Evolutionary conservation across 2,888 invertebrate genomes (phyloP).

Genomic region (Endomychus coccineus): DNA sequence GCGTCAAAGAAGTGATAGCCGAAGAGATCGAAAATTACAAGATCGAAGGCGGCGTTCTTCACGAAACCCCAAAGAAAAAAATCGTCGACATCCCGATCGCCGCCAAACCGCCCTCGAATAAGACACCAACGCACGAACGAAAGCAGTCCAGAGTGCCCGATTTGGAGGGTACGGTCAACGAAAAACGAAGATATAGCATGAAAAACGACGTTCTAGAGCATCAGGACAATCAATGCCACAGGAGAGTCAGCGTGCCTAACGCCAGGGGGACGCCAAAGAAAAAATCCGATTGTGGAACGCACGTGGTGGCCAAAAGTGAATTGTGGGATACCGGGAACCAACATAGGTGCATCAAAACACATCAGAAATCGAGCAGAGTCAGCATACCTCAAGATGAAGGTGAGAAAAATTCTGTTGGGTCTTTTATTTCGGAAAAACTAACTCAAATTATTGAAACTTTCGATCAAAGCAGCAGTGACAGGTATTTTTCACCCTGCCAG

Average conservation of each 20-base stretch:
- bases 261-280: conserved; percentile 43
- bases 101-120: conserved; percentile 4
- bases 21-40: conserved; percentile 20
- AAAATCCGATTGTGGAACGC: conserved; percentile 43
- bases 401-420: no score
- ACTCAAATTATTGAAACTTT: no score
- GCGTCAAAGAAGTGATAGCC: conserved; percentile 24
- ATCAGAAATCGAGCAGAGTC: conserved; percentile 36
- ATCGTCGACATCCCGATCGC: neutral
- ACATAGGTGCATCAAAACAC: conserved; percentile 39
- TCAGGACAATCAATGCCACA: conserved; percentile 26
- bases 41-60: conserved; percentile 12
- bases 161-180: conserved; percentile 12
- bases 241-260: conserved; percentile 35
- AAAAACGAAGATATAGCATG: conserved; percentile 22
- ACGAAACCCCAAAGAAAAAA: conserved; percentile 15
- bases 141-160: conserved; percentile 18
- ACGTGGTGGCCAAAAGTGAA: conserved; percentile 43
- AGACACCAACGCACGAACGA: conserved; percentile 30
- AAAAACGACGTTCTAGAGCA: conserved; percentile 30
- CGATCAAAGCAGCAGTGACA: no score
- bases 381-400: conserved; percentile 38
- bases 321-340: conserved; percentile 44
- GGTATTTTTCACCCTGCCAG: no score
- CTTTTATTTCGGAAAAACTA: no score